Evolutionary conservation across 2,888 invertebrate genomes (phyloP).

Genomic region (Agrotis ipsilon): DNA sequence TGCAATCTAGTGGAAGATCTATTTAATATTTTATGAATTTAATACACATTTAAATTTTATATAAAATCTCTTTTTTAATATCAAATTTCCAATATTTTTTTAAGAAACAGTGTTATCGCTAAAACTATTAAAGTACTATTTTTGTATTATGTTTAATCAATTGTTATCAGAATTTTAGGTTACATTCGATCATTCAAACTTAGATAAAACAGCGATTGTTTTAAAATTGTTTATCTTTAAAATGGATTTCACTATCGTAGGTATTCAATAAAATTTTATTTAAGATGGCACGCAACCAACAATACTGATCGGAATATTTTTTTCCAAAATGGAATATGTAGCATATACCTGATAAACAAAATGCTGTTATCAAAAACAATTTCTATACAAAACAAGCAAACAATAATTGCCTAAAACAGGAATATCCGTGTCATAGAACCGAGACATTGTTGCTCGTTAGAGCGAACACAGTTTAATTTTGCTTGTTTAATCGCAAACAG

Average conservation of each 20-base stretch:
- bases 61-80: background rate
- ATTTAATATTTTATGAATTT: conserved; percentile 11
- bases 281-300: background rate
- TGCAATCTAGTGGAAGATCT: conserved; percentile 6
- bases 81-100: no score
- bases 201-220: background rate
- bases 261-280: no score
- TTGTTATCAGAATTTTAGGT: background rate
- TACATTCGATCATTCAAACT: background rate
- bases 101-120: background rate
- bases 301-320: background rate
- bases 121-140: background rate
- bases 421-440: conserved; percentile 59
- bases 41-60: conserved; percentile 1
- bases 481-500: conserved; percentile 84
- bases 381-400: background rate
- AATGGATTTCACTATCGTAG: background rate
- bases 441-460: conserved; percentile 81
- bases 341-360: background rate
- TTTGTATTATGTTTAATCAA: background rate
- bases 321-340: background rate
- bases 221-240: background rate
- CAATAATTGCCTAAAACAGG: conserved; percentile 54
- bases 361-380: background rate
- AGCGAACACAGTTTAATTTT: conserved; percentile 85